Evolutionary conservation across 1,140 invertebrate genomes (phyloP).

Genomic region (Drosophila equinoxialis): DNA sequence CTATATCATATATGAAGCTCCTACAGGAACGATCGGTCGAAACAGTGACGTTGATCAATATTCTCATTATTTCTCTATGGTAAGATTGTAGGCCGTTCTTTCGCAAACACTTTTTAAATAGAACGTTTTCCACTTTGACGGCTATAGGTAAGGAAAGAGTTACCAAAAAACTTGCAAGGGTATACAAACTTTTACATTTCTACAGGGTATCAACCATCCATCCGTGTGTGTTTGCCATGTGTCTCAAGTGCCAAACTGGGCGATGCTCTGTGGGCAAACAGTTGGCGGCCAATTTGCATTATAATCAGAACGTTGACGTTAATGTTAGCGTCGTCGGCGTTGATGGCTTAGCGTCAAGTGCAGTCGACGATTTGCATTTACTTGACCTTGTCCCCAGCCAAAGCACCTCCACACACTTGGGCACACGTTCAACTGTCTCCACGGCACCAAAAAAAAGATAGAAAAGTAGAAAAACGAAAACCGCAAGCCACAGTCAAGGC

Average conservation of each 20-base stretch:
- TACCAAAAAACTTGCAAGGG: too few species aligned
- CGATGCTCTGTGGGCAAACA: constrained; percentile 55
- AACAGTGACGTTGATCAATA: too few species aligned
- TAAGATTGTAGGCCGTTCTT: too few species aligned
- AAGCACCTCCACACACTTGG: neutral
- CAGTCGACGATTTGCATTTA: constrained; percentile 33
- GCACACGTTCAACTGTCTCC: constrained; percentile 10
- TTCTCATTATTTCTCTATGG: too few species aligned
- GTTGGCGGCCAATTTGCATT: constrained; percentile 75
- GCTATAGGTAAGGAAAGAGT: too few species aligned
- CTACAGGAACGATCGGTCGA: too few species aligned
- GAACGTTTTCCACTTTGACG: too few species aligned
- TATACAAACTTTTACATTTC: too few species aligned
- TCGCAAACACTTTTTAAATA: too few species aligned
- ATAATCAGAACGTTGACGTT: constrained; percentile 54
- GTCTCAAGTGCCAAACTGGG: constrained; percentile 49
- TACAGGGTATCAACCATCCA: neutral
- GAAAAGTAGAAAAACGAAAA: neutral
- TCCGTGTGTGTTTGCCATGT: constrained; percentile 32
- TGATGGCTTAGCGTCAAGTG: constrained; percentile 23
- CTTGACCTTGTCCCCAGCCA: constrained; percentile 63
- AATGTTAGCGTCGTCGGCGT: constrained; percentile 16
- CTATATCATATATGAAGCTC: too few species aligned
- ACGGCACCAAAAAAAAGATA: constrained; percentile 1
- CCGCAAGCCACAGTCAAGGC: constrained; percentile 1